phyloP scores from a whole-genome alignment of 2,888 invertebrate genomes.

The Agonopterix arenella region DNA sequence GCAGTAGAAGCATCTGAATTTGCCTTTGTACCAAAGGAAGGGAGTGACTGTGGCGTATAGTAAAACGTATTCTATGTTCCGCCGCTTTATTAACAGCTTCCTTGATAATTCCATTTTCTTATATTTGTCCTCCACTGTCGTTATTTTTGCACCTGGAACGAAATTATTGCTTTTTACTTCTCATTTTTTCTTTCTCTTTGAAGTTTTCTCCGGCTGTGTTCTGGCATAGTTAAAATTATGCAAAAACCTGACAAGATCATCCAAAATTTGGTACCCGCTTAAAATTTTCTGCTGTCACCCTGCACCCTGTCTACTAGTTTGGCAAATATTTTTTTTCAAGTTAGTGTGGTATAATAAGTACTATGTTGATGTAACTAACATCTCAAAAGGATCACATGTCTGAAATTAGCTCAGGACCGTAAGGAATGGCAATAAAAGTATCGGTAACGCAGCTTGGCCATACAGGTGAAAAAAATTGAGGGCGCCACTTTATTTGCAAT shows the following conservation, averaged over 20 bases:
- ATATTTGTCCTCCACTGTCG: slow-evolving; percentile 55
- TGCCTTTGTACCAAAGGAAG: slow-evolving; percentile 64
- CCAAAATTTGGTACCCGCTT: no score
- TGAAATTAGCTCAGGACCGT: no score
- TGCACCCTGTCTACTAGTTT: no score
- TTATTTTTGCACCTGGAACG: slow-evolving; percentile 61
- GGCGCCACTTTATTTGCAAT: no score
- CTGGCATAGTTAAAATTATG: not conserved
- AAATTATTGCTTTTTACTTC: slow-evolving; percentile 40
- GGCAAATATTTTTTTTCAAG: no score
- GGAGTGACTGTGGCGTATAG: slow-evolving; percentile 64
- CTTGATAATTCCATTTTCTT: slow-evolving; percentile 59
- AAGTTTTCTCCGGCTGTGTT: not conserved
- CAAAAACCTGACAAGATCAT: not conserved
- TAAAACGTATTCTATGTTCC: slow-evolving; percentile 62
- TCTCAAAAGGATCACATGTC: no score
- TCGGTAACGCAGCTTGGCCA: no score
- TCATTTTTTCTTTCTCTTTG: slow-evolving; percentile 2
- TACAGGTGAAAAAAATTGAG: no score
- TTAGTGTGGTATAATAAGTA: no score
- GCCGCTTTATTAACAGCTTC: slow-evolving; percentile 52
- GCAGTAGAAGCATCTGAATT: slow-evolving; percentile 63
- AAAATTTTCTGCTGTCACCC: no score
- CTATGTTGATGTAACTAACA: no score
- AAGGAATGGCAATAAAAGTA: no score